These are phyloP conservation scores for Ecliptopera silaceata DNA, from an alignment of 2,888 invertebrate genomes.

Conservation along the genomic window DNA sequence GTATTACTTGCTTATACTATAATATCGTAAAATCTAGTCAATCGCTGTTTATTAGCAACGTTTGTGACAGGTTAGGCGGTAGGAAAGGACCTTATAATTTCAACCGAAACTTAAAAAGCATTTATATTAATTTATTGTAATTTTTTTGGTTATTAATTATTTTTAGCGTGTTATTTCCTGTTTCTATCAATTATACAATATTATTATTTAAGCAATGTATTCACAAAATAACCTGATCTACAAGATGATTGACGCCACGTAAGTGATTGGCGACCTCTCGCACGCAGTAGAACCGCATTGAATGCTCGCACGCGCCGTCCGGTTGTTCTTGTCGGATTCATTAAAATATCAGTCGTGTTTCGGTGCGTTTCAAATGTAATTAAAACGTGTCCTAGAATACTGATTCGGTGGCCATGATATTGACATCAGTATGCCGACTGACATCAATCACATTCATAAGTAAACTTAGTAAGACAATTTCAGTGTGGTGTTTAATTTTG, in stretches of 20 bases:
- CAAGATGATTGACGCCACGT: not conserved
- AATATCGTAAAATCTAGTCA: not conserved
- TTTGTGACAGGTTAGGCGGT: not conserved
- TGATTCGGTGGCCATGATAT: slow-evolving; percentile 6
- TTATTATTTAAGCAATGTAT: not conserved
- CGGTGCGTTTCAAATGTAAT: slow-evolving; percentile 13
- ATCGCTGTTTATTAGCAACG: not conserved
- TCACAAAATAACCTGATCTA: not conserved
- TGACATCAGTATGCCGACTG: slow-evolving; percentile 6
- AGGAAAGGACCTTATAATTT: not conserved
- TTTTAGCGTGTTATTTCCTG: not conserved
- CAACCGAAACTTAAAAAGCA: not conserved
- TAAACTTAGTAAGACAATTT: not conserved
- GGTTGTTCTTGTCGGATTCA: slow-evolving; percentile 26
- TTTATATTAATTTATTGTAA: no score
- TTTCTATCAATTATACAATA: not conserved
- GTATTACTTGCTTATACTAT: no score
- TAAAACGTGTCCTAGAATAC: slow-evolving; percentile 18
- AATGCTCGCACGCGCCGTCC: slow-evolving; percentile 25
- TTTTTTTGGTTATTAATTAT: not conserved
- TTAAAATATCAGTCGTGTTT: slow-evolving; percentile 28
- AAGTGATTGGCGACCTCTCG: not conserved
- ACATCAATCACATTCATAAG: not conserved
- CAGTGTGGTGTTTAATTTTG: no score
- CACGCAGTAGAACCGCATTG: slow-evolving; percentile 20